phyloP scores from a whole-genome alignment of 1,140 invertebrate species.

The Pteromalus puparum region DNA sequence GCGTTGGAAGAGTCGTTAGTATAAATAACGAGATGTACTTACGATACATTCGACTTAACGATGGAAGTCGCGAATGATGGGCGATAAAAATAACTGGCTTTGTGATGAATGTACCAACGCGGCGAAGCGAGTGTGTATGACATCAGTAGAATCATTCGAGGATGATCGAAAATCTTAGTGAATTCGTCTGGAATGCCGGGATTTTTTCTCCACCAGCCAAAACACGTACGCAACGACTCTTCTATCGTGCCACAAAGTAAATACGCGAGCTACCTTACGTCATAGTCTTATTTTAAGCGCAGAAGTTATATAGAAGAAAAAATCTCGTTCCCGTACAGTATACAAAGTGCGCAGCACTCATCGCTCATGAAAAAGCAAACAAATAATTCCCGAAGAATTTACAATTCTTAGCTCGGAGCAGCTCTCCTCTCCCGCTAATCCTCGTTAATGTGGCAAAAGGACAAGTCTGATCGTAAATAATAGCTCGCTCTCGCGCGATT shows the following conservation, averaged over 20 bases:
- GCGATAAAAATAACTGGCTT: background rate
- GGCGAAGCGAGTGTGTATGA: background rate
- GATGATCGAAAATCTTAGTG: background rate
- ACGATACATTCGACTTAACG: background rate
- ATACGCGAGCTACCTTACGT: background rate
- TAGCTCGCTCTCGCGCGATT: background rate
- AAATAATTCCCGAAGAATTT: conserved; percentile 9
- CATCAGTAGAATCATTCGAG: background rate
- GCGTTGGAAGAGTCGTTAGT: background rate
- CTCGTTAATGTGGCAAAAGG: background rate
- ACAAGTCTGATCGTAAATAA: conserved; percentile 2
- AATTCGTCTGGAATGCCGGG: too few relatives aligned
- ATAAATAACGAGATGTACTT: background rate
- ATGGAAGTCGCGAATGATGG: background rate
- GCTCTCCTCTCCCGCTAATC: background rate
- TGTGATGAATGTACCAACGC: background rate
- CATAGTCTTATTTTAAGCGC: background rate
- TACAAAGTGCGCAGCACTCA: background rate
- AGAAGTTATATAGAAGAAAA: background rate
- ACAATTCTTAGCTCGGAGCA: background rate
- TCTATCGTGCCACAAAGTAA: background rate
- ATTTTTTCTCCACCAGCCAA: too few relatives aligned
- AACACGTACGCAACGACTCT: too few relatives aligned
- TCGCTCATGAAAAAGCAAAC: conserved; percentile 18
- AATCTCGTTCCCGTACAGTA: background rate